Conservation (phyloP, 2,797 vertebrate genomes). For the Oreonectes daqikongensis region DNA sequence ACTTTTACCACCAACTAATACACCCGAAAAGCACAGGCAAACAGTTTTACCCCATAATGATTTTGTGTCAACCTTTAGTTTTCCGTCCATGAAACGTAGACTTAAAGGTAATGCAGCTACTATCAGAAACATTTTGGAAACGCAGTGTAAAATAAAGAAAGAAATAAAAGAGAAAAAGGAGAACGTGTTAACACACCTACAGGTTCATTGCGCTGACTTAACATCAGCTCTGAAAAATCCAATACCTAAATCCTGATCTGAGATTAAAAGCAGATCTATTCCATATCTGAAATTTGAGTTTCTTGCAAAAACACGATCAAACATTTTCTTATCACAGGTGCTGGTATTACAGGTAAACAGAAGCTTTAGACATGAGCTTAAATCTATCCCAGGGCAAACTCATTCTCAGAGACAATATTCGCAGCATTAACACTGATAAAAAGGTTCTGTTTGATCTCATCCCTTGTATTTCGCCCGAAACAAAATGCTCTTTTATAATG, state of each 20-base stretch:
- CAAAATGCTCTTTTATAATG: constrained; percentile 48
- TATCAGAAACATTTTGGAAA: constrained; percentile 10
- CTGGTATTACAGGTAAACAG: constrained; percentile 18
- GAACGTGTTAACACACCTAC: background rate
- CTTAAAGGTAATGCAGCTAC: constrained; percentile 5
- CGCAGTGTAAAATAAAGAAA: background rate
- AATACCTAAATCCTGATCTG: constrained; percentile 4
- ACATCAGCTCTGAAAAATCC: constrained; percentile 10
- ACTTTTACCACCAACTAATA: constrained; percentile 1
- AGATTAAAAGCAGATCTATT: background rate
- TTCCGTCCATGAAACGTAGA: background rate
- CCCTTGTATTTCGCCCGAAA: constrained; percentile 14
- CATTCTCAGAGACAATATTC: too few relatives aligned
- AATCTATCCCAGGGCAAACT: constrained; percentile 9
- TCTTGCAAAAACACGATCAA: constrained; percentile 4
- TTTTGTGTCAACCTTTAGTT: constrained; percentile 23
- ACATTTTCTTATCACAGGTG: constrained; percentile 5
- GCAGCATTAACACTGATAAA: background rate
- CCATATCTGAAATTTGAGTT: background rate
- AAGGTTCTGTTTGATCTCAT: constrained; percentile 20
- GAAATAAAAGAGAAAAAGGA: background rate
- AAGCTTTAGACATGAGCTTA: background rate
- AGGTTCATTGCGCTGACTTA: background rate
- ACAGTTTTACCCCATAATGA: constrained; percentile 14
- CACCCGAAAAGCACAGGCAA: background rate